phyloP scores from a whole-genome alignment of 2,888 invertebrate genomes.

The Tupiocoris notatus region DNA sequence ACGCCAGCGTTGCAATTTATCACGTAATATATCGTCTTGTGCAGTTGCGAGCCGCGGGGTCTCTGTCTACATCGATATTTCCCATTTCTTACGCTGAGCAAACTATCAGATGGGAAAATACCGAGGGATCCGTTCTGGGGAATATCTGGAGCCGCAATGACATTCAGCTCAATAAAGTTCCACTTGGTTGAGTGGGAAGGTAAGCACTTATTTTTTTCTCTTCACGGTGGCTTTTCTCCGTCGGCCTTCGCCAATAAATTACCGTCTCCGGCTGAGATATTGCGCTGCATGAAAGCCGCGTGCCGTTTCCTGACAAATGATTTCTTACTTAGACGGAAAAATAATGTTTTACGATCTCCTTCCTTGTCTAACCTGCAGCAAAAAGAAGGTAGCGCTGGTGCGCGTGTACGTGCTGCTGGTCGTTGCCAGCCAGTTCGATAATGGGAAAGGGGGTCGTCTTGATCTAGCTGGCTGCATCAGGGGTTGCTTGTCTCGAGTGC shows the following conservation, averaged over 20 bases:
- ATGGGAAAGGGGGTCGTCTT: neutral
- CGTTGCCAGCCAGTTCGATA: neutral
- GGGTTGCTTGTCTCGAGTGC: neutral
- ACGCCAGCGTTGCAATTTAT: too few relatives aligned
- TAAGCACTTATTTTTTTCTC: neutral
- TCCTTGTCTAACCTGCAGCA: neutral
- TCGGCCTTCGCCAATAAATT: neutral
- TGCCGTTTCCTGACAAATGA: neutral
- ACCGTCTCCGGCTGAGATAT: neutral
- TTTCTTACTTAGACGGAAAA: neutral
- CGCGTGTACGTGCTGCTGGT: neutral
- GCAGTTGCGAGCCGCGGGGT: too few relatives aligned
- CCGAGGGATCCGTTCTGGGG: too few relatives aligned
- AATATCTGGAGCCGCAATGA: too few relatives aligned
- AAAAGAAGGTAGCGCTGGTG: too few relatives aligned
- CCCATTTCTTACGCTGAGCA: too few relatives aligned
- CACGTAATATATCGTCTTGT: too few relatives aligned
- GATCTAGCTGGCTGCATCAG: too few relatives aligned
- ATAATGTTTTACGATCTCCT: neutral
- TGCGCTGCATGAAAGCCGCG: neutral
- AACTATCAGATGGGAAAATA: too few relatives aligned
- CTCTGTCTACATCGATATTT: too few relatives aligned
- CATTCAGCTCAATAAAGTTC: too few relatives aligned
- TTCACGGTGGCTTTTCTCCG: neutral
- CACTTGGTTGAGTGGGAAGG: too few relatives aligned